Evolutionary conservation across 2,888 invertebrate genomes (phyloP).

Genomic region (Dyspetes luteomarginatus): DNA sequence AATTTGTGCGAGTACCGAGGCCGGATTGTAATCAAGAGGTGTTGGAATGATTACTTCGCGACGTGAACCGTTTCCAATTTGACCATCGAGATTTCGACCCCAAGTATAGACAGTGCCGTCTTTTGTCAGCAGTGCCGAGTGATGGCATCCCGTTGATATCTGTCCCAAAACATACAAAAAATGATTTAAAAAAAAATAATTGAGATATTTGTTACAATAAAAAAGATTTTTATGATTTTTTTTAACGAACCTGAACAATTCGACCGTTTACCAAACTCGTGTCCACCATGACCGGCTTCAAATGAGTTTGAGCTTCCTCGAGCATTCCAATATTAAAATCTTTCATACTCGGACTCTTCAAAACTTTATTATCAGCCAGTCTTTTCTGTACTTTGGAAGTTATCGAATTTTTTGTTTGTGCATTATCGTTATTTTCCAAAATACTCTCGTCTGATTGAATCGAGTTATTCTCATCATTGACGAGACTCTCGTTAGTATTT

Average conservation of each 20-base stretch:
- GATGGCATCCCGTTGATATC: constrained; percentile 91
- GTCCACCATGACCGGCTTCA: constrained; percentile 87
- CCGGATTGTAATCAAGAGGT: constrained; percentile 84
- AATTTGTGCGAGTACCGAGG: constrained; percentile 76
- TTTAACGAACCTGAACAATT: constrained; percentile 87
- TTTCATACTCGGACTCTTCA: constrained; percentile 64
- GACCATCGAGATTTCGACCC: constrained; percentile 96
- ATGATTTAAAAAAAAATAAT: constrained; percentile 48
- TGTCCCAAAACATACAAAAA: too few species aligned
- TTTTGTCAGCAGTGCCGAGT: constrained; percentile 90
- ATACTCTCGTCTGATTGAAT: constrained; percentile 37
- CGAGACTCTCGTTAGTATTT: neutral
- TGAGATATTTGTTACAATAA: too few species aligned
- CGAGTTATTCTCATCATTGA: constrained; percentile 14
- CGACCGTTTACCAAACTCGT: constrained; percentile 86
- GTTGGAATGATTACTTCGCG: constrained; percentile 86
- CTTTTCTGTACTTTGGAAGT: constrained; percentile 57
- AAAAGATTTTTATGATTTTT: too few species aligned
- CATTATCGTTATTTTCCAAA: constrained; percentile 56
- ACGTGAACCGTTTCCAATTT: constrained; percentile 90
- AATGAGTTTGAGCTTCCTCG: constrained; percentile 83
- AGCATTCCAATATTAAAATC: constrained; percentile 69
- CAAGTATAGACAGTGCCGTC: constrained; percentile 91
- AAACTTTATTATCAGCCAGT: constrained; percentile 50
- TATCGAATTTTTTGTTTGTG: constrained; percentile 23